Base-by-base conservation (phyloP, 2,888 invertebrate species). In the Drosophila fulvimacula region DNA sequence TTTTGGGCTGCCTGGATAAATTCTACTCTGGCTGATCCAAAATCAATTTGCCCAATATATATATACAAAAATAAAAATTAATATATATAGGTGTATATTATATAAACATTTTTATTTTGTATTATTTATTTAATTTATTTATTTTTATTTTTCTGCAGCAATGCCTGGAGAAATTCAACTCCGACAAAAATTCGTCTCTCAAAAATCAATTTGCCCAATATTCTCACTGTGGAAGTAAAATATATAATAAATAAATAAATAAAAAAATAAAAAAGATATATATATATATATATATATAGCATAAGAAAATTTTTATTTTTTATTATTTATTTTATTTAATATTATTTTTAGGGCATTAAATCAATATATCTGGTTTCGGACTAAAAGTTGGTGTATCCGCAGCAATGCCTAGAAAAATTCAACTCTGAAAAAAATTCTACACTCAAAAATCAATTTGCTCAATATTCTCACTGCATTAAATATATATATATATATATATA, bases 401-500 rank as follows among this genome's bases (percentile, higher is more conserved):
- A n/a, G n/a, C n/a, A n/a, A n/a, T n/a, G n/a, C n/a, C n/a, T n/a
- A n/a, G n/a, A n/a, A n/a, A n/a, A n/a, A n/a, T n/a, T n/a, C n/a
- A n/a, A n/a, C n/a, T n/a, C n/a, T n/a, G n/a, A n/a, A n/a, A n/a
- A n/a, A n/a, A n/a, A n/a, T n/a, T n/a, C n/a, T n/a, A n/a, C n/a
- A n/a, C n/a, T n/a, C 27, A 30, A 78, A 83, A 64, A 69, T 69
- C 75, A 75, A 82, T 82, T 83, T 86, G 69, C 51, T 30, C 48
- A 57, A 48, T 56, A 79, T 73, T 71, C 62, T 46, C 69, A 52
- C 64, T 60, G 46, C n/a, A n/a, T n/a, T 63, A 44, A 13, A 42
- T 68, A 69, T 39, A 57, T 27, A 27, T 27, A 27, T 27, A 64
- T 27, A 64, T 59, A 66, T 34, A 48, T 49, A 55, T 60, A 51